Conservation (phyloP, 2,888 invertebrate genomes). For the Parelbella ahira region DNA sequence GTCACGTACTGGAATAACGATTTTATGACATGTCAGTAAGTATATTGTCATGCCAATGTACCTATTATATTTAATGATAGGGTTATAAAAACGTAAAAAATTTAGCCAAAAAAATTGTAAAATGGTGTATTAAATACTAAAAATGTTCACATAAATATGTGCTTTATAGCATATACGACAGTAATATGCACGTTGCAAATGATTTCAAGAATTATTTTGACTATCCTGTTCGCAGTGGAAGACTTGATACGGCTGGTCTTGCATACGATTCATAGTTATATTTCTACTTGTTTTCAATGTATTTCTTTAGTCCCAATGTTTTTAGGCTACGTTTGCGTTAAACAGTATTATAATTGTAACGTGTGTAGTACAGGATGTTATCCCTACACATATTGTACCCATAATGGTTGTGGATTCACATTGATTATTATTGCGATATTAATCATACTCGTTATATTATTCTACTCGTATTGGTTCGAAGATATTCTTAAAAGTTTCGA, state of each 20-base stretch:
- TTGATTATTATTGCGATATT: constrained; percentile 32
- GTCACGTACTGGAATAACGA: too few relatives aligned
- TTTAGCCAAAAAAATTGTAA: constrained; percentile 7
- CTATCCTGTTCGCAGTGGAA: constrained; percentile 39
- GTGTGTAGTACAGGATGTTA: constrained; percentile 8
- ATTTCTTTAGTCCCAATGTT: constrained; percentile 38
- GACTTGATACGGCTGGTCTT: constrained; percentile 39
- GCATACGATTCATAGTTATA: constrained; percentile 37
- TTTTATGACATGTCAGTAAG: too few relatives aligned
- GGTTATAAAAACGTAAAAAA: neutral
- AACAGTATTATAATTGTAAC: constrained; percentile 31
- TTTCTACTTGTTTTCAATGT: constrained; percentile 35
- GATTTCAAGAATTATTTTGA: constrained; percentile 36
- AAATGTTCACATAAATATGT: constrained; percentile 25
- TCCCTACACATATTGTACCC: neutral
- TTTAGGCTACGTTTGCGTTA: constrained; percentile 34
- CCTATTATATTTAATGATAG: too few relatives aligned
- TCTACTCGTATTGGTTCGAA: constrained; percentile 36
- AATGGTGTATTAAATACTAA: neutral
- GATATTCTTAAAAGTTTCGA: constrained; percentile 33
- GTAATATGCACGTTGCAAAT: constrained; percentile 39
- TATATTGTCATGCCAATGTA: too few relatives aligned
- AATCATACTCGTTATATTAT: constrained; percentile 33
- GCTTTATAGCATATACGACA: constrained; percentile 34
- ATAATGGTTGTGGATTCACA: constrained; percentile 30